phyloP scores from a whole-genome alignment of 2,113 vertebrate species.

The Conger conger region DNA sequence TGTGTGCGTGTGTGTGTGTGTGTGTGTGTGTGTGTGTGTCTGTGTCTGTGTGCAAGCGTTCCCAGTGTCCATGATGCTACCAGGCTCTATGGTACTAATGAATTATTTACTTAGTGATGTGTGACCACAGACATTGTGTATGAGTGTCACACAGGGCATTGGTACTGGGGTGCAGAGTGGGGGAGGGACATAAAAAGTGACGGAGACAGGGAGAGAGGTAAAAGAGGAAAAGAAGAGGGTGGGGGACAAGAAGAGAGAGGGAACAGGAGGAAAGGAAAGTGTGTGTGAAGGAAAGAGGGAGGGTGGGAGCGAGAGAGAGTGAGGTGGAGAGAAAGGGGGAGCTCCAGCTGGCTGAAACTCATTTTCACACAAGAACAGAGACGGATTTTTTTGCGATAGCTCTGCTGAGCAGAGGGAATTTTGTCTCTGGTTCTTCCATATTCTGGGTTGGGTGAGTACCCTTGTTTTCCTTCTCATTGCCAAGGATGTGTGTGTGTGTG shows the following conservation, averaged over 20 bases:
- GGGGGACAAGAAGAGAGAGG: slow-evolving; percentile 44
- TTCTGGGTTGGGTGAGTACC: slow-evolving; percentile 40
- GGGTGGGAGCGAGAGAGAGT: slow-evolving; percentile 16
- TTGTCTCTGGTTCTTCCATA: slow-evolving; percentile 31
- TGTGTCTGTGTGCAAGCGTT: slow-evolving; percentile 9
- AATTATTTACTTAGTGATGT: slow-evolving; percentile 70
- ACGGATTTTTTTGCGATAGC: slow-evolving; percentile 40
- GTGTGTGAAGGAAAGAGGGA: slow-evolving; percentile 8
- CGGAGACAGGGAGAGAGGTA: neutral
- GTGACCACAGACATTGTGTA: slow-evolving; percentile 67
- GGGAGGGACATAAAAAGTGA: neutral
- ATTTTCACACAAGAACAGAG: slow-evolving; percentile 33
- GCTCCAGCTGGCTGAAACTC: slow-evolving; percentile 26
- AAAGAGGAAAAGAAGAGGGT: slow-evolving; percentile 17
- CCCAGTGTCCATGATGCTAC: slow-evolving; percentile 36
- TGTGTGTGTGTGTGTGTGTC: slow-evolving; percentile 7
- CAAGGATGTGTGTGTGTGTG: too few relatives aligned
- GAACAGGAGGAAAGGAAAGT: slow-evolving; percentile 41
- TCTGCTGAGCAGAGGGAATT: slow-evolving; percentile 45
- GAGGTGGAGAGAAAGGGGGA: slow-evolving; percentile 16
- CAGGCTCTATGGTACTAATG: slow-evolving; percentile 48
- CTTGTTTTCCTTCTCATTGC: slow-evolving; percentile 14
- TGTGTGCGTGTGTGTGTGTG: slow-evolving; percentile 16
- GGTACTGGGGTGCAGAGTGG: slow-evolving; percentile 55
- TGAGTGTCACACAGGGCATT: slow-evolving; percentile 51